phyloP scores from a whole-genome alignment of 2,113 vertebrate genomes.

The Tyrannus savana region DNA sequence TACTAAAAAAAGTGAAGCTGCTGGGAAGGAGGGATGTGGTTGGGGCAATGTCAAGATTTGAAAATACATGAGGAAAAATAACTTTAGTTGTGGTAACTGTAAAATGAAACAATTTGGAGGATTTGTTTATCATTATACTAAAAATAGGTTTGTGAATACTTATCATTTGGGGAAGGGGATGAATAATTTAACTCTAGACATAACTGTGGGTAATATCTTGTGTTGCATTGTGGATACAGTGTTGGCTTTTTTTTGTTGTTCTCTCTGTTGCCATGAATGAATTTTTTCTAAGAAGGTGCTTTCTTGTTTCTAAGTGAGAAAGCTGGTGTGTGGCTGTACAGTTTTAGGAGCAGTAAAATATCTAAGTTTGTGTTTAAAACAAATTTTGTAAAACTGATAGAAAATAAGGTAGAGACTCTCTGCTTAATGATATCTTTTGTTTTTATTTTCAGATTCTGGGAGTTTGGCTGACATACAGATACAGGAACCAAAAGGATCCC shows the following conservation, averaged over 20 bases:
- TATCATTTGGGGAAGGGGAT: not conserved
- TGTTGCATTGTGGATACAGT: not conserved
- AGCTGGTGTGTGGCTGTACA: not conserved
- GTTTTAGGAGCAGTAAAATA: not conserved
- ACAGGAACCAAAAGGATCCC: conserved; percentile 94
- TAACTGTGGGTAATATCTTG: not conserved
- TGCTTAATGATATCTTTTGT: not conserved
- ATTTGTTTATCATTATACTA: not conserved
- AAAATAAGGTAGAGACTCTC: not conserved
- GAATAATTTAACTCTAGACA: not conserved
- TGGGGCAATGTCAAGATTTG: not conserved
- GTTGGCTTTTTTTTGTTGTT: not conserved
- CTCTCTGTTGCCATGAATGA: not conserved
- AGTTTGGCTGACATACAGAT: conserved; percentile 93
- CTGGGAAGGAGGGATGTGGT: not conserved
- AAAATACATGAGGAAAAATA: not conserved
- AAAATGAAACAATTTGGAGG: not conserved
- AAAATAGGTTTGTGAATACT: not conserved
- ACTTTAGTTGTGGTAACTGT: not conserved
- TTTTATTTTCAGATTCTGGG: conserved; percentile 87
- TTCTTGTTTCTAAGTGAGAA: not conserved
- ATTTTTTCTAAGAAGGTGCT: not conserved
- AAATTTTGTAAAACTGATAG: not conserved
- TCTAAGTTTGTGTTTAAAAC: not conserved
- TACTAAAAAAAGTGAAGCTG: not conserved